Percentiles rank a stretch among this genome's conserved stretches.
Evolutionary conservation across 1,140 invertebrate species (phyloP).

Genomic region (Pantala flavescens): DNA sequence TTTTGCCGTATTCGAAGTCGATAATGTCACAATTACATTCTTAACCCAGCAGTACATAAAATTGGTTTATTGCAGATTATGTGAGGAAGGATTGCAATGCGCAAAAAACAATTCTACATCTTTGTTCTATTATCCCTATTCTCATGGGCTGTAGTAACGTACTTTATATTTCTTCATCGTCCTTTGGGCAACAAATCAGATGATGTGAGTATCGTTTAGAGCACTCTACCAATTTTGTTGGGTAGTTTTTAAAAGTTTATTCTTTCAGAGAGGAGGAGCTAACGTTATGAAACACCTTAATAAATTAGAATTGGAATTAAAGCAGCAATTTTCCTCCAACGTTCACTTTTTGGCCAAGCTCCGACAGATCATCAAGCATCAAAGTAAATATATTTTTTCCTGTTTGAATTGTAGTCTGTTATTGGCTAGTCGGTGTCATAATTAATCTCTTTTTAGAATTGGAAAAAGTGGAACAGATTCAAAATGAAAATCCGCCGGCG

Average conservation of each 20-base stretch:
- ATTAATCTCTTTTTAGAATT: neutral
- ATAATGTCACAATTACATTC: no score
- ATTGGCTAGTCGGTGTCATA: neutral
- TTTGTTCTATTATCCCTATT: slow-evolving; percentile 12
- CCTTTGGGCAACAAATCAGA: neutral
- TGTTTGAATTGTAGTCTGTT: no score
- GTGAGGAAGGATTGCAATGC: slow-evolving; percentile 17
- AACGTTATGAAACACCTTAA: neutral
- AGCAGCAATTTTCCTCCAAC: slow-evolving; percentile 12
- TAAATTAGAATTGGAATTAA: neutral
- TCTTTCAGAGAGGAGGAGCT: slow-evolving; percentile 8
- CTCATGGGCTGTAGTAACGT: slow-evolving; percentile 14
- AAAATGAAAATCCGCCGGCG: neutral
- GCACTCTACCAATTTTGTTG: neutral
- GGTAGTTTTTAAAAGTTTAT: neutral
- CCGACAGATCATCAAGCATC: slow-evolving; percentile 4
- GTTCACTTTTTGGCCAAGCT: neutral
- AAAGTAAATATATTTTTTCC: neutral
- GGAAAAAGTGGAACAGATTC: neutral
- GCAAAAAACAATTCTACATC: slow-evolving; percentile 15
- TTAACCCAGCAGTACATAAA: no score
- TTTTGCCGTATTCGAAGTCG: no score
- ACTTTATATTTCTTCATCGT: slow-evolving; percentile 11
- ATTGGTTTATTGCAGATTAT: slow-evolving; percentile 12
- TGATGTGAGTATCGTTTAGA: slow-evolving; percentile 7